phyloP scores from a whole-genome alignment of 2,797 vertebrate genomes.

The Phalanger gymnotis region DNA sequence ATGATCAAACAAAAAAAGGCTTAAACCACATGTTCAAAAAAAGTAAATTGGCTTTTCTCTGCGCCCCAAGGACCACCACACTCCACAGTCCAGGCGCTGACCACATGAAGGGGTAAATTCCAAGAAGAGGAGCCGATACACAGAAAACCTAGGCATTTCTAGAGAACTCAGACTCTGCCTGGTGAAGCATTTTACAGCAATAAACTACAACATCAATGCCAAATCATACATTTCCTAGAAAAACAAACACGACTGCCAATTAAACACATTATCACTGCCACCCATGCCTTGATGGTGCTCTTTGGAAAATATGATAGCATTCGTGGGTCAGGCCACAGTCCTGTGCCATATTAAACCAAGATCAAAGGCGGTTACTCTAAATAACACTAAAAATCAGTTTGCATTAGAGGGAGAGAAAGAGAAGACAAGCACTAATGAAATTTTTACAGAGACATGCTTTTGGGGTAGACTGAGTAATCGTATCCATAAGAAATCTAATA shows the following conservation, averaged over 20 bases:
- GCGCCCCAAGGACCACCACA: background rate
- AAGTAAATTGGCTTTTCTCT: background rate
- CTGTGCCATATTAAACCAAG: background rate
- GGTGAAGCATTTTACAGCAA: background rate
- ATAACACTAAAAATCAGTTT: constrained; percentile 12
- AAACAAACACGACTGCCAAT: background rate
- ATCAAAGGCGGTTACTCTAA: background rate
- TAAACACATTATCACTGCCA: background rate
- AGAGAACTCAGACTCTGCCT: background rate
- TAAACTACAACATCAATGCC: background rate
- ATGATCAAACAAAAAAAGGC: background rate
- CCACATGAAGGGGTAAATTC: background rate
- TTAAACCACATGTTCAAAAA: background rate
- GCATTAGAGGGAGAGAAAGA: background rate
- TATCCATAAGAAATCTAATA: background rate
- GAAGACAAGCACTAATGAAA: constrained; percentile 22
- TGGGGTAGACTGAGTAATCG: background rate
- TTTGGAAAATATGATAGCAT: background rate
- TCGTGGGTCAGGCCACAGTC: background rate
- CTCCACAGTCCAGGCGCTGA: background rate
- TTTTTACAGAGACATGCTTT: background rate
- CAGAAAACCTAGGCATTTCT: background rate
- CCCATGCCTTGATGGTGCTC: background rate
- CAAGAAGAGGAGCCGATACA: background rate
- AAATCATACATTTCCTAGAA: background rate